Evolutionary conservation across 2,797 vertebrate genomes (phyloP), one percentile per base, ranked within the genome.

Genomic region (Thripadectes ignobilis): DNA sequence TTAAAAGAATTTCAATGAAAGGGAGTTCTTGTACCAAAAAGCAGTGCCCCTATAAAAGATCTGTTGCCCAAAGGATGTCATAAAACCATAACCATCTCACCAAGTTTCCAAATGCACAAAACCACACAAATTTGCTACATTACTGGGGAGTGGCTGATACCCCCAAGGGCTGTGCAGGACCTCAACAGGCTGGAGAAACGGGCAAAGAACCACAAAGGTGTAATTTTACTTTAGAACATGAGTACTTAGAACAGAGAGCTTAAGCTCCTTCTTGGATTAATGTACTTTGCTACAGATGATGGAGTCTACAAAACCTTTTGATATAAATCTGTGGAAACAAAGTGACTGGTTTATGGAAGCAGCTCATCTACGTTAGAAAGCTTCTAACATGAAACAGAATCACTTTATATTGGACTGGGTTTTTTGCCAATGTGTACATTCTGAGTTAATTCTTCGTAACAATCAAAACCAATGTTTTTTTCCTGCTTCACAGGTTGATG

Each of bases 401-500:
- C 13, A 19, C 62, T 80, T 95, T 67, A 27, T 21, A 39, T 18
- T 36, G 58, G 46, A 62, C 6, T 5, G 4, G 0, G 1, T 27
- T 66, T 75, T 76, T 65, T 58, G 30, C 16, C 58, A 30, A 0
- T 14, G 24, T 79, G 92, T 54, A 62, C 51, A 57, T 65, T 80
- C 51, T 22, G 18, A 78, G 27, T 23, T 69, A 51, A 61, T 49
- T 41, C 38, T 45, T 41, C 41, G 8, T 39, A 52, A 88, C 22
- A 55, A 72, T 68, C 14, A 46, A 58, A 89, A 58, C 3, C 24
- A 30, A 14, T 46, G 20, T 30, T 57, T 80, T 68, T 63, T 71
- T 54, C 51, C 23, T 86, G 36, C 61, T 89, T 93, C 73, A 75
- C 88, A 99, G 99, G 97, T 99, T 71, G 99, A 99, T 43, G 99